phyloP scores from a whole-genome alignment of 1,140 invertebrate species.

The Bombus balteatus region DNA sequence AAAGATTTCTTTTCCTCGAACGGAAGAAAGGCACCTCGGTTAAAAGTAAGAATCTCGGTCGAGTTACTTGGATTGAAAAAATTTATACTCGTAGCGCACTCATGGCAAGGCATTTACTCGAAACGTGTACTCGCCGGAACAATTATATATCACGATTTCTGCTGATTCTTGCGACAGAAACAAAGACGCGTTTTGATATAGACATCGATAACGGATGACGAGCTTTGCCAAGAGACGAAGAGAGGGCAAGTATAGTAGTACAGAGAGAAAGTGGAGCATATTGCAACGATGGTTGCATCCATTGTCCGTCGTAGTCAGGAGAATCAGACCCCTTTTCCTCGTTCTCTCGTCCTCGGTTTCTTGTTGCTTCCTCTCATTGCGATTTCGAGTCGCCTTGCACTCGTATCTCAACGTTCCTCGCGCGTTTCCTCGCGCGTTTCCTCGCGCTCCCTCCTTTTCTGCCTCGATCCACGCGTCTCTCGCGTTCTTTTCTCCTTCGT shows the following conservation, averaged over 20 bases:
- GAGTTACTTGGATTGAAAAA: no score
- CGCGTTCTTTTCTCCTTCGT: not conserved
- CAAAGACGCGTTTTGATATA: not conserved
- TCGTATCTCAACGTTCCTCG: not conserved
- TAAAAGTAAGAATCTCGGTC: not conserved
- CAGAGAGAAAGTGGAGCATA: conserved; percentile 50
- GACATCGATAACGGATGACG: not conserved
- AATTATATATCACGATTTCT: not conserved
- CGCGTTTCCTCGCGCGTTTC: not conserved
- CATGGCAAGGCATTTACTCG: no score
- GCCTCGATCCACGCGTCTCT: not conserved
- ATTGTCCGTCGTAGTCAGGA: conserved; percentile 53
- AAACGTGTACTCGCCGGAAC: no score
- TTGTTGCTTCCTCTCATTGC: not conserved
- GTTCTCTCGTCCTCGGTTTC: not conserved
- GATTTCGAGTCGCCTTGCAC: not conserved
- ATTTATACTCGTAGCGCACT: no score
- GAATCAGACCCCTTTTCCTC: conserved; percentile 22
- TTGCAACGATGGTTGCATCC: conserved; percentile 48
- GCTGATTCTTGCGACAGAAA: not conserved
- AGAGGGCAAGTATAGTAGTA: not conserved
- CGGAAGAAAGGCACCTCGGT: not conserved
- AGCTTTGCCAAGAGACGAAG: not conserved
- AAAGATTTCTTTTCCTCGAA: not conserved
- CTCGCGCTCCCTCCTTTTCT: not conserved